Percentiles rank a stretch among this genome's conserved stretches.
Evolutionary conservation across 2,113 vertebrate species (phyloP).

Genomic region (Mustela lutreola): DNA sequence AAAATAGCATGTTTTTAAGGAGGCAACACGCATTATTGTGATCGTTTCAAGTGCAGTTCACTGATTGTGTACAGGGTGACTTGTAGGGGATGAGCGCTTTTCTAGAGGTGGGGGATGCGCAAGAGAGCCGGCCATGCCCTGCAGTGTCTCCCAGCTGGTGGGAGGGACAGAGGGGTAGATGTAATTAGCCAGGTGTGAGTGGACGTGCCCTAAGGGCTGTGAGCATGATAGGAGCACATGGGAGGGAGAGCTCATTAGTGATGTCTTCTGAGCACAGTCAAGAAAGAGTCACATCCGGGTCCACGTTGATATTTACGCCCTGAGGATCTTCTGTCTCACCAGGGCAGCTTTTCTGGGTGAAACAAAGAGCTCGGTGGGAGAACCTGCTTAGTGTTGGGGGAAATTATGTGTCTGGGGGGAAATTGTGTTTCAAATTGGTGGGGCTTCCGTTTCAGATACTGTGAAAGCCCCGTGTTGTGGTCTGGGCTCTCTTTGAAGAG

Average conservation of each 20-base stretch:
- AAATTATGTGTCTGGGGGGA: not conserved
- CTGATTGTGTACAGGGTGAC: not conserved
- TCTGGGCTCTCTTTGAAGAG: not conserved
- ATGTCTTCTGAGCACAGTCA: not conserved
- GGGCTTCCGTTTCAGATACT: not conserved
- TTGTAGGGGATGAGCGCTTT: too few relatives aligned
- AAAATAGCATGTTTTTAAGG: not conserved
- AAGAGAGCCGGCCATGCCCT: too few relatives aligned
- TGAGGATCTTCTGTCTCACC: not conserved
- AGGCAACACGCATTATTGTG: too few relatives aligned
- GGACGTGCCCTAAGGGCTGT: rapidly evolving
- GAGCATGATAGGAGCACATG: rapidly evolving
- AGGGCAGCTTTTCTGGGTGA: not conserved
- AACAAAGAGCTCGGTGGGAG: not conserved
- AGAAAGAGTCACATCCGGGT: not conserved
- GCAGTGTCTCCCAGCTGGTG: not conserved
- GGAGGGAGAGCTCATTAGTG: not conserved
- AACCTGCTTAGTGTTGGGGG: not conserved
- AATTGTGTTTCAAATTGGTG: not conserved
- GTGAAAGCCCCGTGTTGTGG: not conserved
- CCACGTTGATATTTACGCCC: not conserved
- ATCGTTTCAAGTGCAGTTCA: not conserved
- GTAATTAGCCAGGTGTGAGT: rapidly evolving
- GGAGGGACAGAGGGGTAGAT: not conserved
- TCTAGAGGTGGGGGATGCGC: rapidly evolving